Base-by-base conservation (phyloP, 2,113 vertebrate genomes). In the Deroptyus accipitrinus region DNA sequence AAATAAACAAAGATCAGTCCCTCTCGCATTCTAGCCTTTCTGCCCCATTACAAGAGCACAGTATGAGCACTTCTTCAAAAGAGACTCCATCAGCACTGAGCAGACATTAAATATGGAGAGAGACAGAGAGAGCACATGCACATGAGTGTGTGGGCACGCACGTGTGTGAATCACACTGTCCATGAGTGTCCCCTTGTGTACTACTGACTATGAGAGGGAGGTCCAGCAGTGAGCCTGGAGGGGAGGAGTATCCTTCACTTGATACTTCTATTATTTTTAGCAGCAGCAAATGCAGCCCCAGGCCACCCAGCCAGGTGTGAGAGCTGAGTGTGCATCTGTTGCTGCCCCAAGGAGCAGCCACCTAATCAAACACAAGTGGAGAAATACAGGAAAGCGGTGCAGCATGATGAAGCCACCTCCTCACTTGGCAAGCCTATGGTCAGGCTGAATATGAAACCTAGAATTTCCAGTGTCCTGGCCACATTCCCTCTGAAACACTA, bases 131-230 rank as follows among this genome's bases (percentile, higher is more conserved):
- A 57, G 37, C 10, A 31, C 24, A 9, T 0, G 3, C 5, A 37
- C 17, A 1, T 2, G 11, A 25, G 35, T 10, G 59, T 49, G 39
- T 48, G 46, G 20, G 37, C 33, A 55, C 0, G 0, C 16, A 16
- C 0, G 2, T 3, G 8, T 9, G 14, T n/a, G 42, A 49, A 51
- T 46, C 11, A 3, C 16, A 1, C 42, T 46, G 42, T 13, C 25
- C 17, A 5, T 0, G 1, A 51, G 2, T 2, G 5, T 49, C 11
- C 9, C 25, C 27, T n/a, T 39, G 35, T 3, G 30, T 10, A 7
- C 35, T 15, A 4, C 12, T 76, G 52, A 11, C 39, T 22, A 6
- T 0, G 0, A 49, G 17, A 83, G 39, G 13, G 44, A 86, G 33
- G 19, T 72, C 73, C 41, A 75, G 52, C 27, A 42, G 48, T 3